Evolutionary conservation across 2,113 vertebrate genomes (phyloP).

Genomic region (Mus musculus): DNA sequence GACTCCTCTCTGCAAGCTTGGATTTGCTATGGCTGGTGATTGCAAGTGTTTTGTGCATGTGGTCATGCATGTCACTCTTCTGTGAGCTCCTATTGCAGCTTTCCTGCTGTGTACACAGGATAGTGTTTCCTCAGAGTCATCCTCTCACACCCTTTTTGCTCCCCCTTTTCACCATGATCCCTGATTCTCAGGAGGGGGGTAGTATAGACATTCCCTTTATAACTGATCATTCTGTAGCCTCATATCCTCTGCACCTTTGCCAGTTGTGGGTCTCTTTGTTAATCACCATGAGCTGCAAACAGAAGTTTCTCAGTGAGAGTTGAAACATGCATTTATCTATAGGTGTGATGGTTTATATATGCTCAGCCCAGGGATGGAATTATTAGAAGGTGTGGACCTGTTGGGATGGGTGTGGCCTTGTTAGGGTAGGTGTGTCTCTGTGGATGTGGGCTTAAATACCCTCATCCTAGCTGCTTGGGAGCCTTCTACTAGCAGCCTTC

Average conservation of each 20-base stretch:
- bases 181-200: background rate
- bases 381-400: too few species aligned
- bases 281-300: background rate
- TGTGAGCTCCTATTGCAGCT: background rate
- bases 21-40: background rate
- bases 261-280: background rate
- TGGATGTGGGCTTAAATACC: too few species aligned
- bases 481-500: too few species aligned
- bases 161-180: too few species aligned
- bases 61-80: background rate
- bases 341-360: background rate
- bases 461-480: too few species aligned
- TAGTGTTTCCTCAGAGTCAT: too few species aligned
- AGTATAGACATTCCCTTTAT: background rate
- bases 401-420: too few species aligned
- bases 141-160: too few species aligned
- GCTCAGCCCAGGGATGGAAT: too few species aligned
- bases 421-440: too few species aligned
- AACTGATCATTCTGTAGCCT: background rate
- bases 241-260: background rate
- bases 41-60: background rate
- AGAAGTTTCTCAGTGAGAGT: background rate
- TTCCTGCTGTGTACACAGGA: background rate
- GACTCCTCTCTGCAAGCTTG: background rate
- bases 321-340: background rate